These are phyloP conservation scores for Cydia pomonella DNA, from an alignment of 1,140 invertebrate genomes.

Conservation along the genomic window DNA sequence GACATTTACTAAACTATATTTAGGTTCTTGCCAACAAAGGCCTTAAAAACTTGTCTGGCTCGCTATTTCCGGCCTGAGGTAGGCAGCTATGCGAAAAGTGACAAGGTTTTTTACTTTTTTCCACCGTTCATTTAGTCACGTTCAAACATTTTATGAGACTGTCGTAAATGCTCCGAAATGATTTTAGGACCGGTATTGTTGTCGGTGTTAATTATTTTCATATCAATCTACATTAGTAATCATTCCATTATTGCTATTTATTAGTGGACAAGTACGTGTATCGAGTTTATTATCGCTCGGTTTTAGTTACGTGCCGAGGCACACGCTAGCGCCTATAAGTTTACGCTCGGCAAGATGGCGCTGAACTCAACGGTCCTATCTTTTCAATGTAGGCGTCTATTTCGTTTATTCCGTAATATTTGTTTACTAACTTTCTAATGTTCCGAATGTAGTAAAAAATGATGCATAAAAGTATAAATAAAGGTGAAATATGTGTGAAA, in stretches of 20 bases:
- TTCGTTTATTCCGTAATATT: neutral
- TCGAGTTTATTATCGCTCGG: neutral
- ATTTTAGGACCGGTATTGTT: neutral
- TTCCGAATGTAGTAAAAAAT: neutral
- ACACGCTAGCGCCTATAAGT: neutral
- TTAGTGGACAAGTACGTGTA: neutral
- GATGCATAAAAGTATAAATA: neutral
- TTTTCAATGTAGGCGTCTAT: constrained; percentile 4
- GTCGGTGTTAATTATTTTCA: neutral
- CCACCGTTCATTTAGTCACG: neutral
- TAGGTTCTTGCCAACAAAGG: neutral
- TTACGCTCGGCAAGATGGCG: constrained; percentile 21
- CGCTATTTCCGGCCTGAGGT: constrained; percentile 2
- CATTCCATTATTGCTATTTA: neutral
- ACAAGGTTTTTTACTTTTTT: constrained; percentile 12
- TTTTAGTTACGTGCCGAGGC: neutral
- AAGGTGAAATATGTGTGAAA: neutral
- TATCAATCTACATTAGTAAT: neutral
- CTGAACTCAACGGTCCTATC: neutral
- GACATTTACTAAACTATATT: neutral
- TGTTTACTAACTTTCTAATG: neutral
- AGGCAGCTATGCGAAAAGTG: constrained; percentile 1
- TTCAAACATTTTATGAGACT: constrained; percentile 16
- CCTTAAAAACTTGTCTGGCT: constrained; percentile 5
- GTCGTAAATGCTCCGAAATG: constrained; percentile 2